Conservation (phyloP, 2,797 vertebrate genomes). For the Sus cebifrons region DNA sequence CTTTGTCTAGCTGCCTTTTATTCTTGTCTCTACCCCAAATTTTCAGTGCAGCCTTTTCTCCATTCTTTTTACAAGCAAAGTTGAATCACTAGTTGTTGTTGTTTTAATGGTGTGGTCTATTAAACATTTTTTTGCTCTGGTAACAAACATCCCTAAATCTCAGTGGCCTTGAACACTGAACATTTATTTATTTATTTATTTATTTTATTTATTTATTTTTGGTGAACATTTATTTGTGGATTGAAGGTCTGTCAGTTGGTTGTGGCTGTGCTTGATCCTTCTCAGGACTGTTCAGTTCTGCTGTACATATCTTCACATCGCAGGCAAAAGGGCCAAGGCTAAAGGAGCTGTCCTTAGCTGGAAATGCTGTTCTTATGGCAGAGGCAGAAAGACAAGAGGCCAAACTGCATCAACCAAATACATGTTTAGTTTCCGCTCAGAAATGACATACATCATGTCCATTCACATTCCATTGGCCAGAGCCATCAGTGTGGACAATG, state of each 20-base stretch:
- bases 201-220: too few relatives aligned
- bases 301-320: not conserved
- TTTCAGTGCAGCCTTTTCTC: not conserved
- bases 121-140: not conserved
- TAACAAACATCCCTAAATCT: not conserved
- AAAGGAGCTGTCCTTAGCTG: not conserved
- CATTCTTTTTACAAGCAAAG: not conserved
- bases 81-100: not conserved
- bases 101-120: not conserved
- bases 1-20: not conserved
- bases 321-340: not conserved
- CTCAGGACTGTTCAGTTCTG: not conserved
- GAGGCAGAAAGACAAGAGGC: not conserved
- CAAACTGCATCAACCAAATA: not conserved
- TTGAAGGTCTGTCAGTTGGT: not conserved
- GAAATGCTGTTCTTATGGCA: not conserved
- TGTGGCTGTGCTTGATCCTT: not conserved
- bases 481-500: not conserved
- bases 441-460: not conserved
- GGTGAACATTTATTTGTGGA: not conserved
- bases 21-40: not conserved
- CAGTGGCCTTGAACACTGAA: conserved; percentile 16
- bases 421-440: not conserved
- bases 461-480: not conserved
- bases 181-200: not conserved